phyloP scores from a whole-genome alignment of 1,140 invertebrate genomes.

The Wiebesia pumilae region DNA sequence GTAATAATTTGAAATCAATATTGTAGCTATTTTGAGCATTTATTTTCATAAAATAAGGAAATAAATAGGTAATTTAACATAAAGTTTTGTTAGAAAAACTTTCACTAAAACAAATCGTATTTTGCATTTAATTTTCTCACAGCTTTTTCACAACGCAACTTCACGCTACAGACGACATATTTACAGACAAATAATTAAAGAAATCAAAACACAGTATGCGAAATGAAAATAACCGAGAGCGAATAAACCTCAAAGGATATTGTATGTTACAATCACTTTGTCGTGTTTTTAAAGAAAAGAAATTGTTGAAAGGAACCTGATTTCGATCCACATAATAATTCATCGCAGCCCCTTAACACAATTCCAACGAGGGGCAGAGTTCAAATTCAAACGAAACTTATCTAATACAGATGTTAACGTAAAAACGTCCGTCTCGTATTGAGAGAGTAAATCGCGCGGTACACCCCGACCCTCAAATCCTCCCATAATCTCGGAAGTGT shows the following conservation, averaged over 20 bases:
- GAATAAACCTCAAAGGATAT: neutral
- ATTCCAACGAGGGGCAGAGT: neutral
- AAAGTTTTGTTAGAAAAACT: neutral
- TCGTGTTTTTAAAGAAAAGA: neutral
- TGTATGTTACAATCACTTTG: neutral
- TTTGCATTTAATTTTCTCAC: no score
- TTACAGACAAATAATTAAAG: neutral
- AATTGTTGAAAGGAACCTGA: neutral
- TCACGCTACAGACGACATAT: no score
- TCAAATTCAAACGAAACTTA: neutral
- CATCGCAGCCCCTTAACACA: neutral
- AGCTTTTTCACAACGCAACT: no score
- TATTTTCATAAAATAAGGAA: neutral
- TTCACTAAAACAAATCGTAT: neutral
- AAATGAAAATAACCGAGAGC: neutral
- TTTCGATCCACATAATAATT: neutral
- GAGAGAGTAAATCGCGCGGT: neutral
- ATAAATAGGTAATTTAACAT: neutral
- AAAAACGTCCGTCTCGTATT: neutral
- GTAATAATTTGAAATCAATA: neutral
- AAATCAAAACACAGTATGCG: neutral
- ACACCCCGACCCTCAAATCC: neutral
- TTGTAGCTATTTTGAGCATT: neutral
- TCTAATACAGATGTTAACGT: neutral
- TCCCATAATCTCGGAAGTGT: neutral